These are phyloP conservation scores for Pseudolaguvia tuberculata DNA, from an alignment of 2,113 vertebrate genomes.

Conservation along the genomic window DNA sequence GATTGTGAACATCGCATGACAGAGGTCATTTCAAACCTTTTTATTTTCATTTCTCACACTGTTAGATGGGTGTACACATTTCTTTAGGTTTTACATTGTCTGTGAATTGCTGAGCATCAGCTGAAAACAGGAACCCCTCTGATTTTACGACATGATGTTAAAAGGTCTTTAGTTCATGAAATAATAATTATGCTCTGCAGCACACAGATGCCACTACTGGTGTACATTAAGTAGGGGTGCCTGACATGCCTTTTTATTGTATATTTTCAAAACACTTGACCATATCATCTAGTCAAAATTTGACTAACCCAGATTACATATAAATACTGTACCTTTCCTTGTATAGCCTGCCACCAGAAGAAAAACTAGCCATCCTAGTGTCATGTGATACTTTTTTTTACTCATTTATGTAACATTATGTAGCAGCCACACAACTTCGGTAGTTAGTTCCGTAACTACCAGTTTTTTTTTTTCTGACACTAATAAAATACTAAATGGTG, in stretches of 20 bases:
- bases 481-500: no score
- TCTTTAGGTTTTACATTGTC: background rate
- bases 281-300: background rate
- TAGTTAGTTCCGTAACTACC: background rate
- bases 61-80: background rate
- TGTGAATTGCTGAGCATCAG: background rate
- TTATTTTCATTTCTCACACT: background rate
- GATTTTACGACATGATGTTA: background rate
- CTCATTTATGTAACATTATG: background rate
- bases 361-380: background rate
- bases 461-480: background rate
- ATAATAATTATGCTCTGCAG: constrained; percentile 20
- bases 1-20: background rate
- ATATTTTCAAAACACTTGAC: background rate
- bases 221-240: background rate
- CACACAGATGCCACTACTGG: background rate
- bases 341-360: background rate
- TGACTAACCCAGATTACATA: background rate
- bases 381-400: background rate
- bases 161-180: constrained; percentile 3
- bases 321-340: background rate
- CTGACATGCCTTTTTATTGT: background rate
- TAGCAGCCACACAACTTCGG: background rate
- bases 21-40: background rate
- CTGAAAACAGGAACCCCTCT: background rate